Evolutionary conservation across 2,888 invertebrate species (phyloP).

Genomic region (Pyrrhosoma nymphula): DNA sequence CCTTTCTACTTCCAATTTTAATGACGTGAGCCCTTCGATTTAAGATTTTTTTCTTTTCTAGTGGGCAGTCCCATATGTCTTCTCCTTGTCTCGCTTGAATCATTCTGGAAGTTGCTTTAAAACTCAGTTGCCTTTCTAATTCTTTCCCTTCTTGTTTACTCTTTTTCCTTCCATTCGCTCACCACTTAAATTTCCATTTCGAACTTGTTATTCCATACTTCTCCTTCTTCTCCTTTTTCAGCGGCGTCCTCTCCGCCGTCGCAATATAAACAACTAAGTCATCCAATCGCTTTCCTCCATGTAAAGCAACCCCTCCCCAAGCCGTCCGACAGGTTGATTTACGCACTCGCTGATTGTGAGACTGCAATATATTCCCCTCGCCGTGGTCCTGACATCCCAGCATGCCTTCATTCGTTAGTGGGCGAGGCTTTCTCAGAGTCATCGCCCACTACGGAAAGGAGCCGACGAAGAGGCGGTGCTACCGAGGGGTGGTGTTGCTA

Average conservation of each 20-base stretch:
- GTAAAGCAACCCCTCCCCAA: neutral
- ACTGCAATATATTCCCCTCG: neutral
- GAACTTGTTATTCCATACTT: neutral
- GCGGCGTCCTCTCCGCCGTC: neutral
- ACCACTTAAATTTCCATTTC: constrained; percentile 12
- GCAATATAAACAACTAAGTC: neutral
- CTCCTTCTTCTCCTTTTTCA: neutral
- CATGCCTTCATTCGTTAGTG: neutral
- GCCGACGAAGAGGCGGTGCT: neutral
- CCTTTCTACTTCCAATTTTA: neutral
- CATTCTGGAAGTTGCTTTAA: neutral
- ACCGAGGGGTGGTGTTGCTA: neutral
- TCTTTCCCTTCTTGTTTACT: neutral
- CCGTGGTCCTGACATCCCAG: neutral
- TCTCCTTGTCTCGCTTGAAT: neutral
- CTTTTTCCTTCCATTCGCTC: neutral
- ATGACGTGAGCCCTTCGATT: constrained; percentile 2
- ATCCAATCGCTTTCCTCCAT: neutral
- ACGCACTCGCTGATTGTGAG: constrained; percentile 6
- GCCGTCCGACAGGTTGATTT: constrained; percentile 9
- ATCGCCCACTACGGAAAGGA: neutral
- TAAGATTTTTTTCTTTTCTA: neutral
- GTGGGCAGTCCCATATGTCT: neutral
- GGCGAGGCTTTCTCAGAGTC: neutral
- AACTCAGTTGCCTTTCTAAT: constrained; percentile 3